Conservation (phyloP, 2,113 vertebrate genomes). For the Pardalotus punctatus region DNA sequence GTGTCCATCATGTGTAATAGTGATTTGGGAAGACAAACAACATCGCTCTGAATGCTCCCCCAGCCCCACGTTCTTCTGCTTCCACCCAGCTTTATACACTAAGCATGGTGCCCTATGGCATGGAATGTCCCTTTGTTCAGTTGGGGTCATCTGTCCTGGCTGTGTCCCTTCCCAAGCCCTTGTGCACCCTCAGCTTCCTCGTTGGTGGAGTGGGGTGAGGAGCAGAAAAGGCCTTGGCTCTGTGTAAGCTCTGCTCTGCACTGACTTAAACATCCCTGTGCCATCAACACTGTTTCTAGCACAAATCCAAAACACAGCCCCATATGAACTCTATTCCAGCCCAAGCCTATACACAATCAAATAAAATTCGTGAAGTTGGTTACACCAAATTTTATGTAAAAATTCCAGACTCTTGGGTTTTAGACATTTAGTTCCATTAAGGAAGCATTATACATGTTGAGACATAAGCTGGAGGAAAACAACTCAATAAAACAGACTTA, state of each 20-base stretch:
- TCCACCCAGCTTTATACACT: not conserved
- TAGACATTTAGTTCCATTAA: not conserved
- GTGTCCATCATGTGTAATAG: accelerated
- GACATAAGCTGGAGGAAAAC: not conserved
- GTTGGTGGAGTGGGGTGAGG: accelerated
- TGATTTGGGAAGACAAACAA: accelerated
- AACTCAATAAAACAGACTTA: not conserved
- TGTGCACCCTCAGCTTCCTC: accelerated
- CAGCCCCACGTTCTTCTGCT: not conserved
- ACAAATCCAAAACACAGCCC: not conserved
- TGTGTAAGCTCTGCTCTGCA: not conserved
- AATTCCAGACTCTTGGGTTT: not conserved
- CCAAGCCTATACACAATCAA: not conserved
- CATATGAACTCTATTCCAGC: not conserved
- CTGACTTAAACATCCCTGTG: not conserved
- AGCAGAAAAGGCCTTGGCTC: not conserved
- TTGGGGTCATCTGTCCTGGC: not conserved
- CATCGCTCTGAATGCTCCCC: accelerated
- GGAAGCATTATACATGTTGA: not conserved
- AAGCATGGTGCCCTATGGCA: not conserved
- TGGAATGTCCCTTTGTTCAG: not conserved
- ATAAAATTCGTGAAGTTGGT: not conserved
- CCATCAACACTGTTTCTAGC: not conserved
- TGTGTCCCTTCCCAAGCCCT: accelerated
- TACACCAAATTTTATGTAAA: not conserved